Evolutionary conservation across 2,797 vertebrate genomes (phyloP).

Genomic region (Pitangus sulphuratus): DNA sequence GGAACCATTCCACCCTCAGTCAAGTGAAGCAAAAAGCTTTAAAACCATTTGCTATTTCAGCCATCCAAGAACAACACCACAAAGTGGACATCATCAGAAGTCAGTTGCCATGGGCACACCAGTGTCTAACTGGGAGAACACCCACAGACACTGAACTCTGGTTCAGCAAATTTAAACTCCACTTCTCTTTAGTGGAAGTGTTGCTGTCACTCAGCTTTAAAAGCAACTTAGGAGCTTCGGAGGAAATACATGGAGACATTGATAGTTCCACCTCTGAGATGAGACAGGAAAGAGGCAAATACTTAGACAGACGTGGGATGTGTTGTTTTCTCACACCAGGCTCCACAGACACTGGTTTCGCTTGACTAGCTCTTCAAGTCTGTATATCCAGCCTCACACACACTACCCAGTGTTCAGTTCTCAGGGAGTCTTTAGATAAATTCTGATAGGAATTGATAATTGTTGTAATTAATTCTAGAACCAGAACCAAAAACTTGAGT

Average conservation of each 20-base stretch:
- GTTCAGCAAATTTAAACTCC: not conserved
- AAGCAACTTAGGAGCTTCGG: not conserved
- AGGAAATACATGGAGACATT: not conserved
- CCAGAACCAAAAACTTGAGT: not conserved
- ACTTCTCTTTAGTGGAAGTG: not conserved
- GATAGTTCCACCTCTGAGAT: not conserved
- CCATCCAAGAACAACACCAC: slow-evolving; percentile 67
- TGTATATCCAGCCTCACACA: not conserved
- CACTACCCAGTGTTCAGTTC: not conserved
- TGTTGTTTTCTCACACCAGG: not conserved
- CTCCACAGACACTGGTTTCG: not conserved
- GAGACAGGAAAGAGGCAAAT: not conserved
- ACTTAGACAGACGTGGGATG: not conserved
- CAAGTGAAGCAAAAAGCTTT: slow-evolving; percentile 64
- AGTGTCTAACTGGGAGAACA: slow-evolving; percentile 14
- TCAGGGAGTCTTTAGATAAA: not conserved
- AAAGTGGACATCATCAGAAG: slow-evolving; percentile 61
- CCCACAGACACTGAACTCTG: not conserved
- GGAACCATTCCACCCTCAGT: slow-evolving; percentile 71
- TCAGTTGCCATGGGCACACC: slow-evolving; percentile 49
- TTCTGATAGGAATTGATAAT: not conserved
- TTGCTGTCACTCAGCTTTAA: not conserved
- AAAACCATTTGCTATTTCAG: slow-evolving; percentile 64
- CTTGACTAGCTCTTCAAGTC: not conserved
- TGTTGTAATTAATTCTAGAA: not conserved